Conservation (phyloP, 2,888 invertebrate species). For the Eutolmus rufibarbis region DNA sequence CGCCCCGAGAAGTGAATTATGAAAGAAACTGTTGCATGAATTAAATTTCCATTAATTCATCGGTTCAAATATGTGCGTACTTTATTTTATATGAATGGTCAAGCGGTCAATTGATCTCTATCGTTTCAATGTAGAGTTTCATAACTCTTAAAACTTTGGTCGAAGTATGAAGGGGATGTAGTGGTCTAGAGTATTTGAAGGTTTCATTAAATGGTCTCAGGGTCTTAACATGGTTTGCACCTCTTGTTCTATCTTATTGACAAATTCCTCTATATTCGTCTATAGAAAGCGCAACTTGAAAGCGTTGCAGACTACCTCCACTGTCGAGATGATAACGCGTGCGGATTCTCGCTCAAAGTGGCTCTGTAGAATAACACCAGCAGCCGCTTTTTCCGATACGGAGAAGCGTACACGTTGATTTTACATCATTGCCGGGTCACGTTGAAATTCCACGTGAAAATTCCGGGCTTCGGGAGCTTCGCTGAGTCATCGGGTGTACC, state of each 20-base stretch:
- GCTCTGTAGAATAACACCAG: background rate
- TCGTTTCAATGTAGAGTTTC: background rate
- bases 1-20: background rate
- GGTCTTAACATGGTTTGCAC: background rate
- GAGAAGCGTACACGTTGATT: background rate
- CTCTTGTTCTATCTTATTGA: background rate
- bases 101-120: background rate
- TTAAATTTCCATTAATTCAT: background rate
- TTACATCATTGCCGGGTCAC: conserved; percentile 27
- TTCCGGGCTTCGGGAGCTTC: background rate
- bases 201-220: background rate
- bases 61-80: background rate
- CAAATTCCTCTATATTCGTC: background rate
- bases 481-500: background rate
- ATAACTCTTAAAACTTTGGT: background rate
- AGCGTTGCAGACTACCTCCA: background rate
- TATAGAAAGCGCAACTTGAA: background rate
- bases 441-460: conserved; percentile 46
- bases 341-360: background rate
- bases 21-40: background rate
- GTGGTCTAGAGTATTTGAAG: background rate
- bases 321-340: background rate
- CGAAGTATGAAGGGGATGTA: background rate
- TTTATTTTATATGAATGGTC: background rate
- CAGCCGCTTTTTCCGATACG: background rate